Conservation (phyloP, 23 tunicate genomes). For the Styela plicata region DNA sequence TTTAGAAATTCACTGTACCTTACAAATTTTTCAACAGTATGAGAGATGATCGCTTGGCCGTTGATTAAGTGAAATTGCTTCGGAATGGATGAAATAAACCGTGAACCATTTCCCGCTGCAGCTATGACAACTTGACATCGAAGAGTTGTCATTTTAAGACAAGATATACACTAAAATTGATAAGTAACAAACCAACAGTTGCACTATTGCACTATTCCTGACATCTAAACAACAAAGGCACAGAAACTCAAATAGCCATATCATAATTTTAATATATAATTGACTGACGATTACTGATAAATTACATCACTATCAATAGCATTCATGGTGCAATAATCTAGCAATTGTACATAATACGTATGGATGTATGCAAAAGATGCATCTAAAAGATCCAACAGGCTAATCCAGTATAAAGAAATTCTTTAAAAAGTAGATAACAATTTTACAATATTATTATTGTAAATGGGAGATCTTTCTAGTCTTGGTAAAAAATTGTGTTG, state of each 20-base stretch:
- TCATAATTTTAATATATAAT: not conserved
- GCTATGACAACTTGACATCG: conserved; percentile 23
- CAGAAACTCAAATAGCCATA: not conserved
- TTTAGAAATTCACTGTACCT: too few relatives aligned
- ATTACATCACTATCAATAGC: not conserved
- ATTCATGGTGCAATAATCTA: not conserved
- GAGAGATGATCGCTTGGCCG: conserved; percentile 7
- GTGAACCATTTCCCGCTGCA: conserved; percentile 18
- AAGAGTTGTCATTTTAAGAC: too few relatives aligned
- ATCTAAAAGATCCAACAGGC: too few relatives aligned
- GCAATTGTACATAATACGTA: not conserved
- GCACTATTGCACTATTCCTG: too few relatives aligned
- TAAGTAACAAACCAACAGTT: too few relatives aligned
- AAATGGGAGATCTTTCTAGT: too few relatives aligned
- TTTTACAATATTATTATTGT: too few relatives aligned
- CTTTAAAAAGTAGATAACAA: not conserved
- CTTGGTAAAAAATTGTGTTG: too few relatives aligned
- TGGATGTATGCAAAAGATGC: not conserved
- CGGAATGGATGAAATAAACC: conserved; percentile 1
- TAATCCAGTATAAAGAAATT: not conserved
- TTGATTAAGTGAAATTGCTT: conserved; percentile 12
- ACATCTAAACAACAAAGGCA: conserved; percentile 2
- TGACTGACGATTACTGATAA: not conserved
- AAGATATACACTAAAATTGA: too few relatives aligned
- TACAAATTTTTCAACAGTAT: conserved; percentile 22